phyloP scores from a whole-genome alignment of 2,888 invertebrate species.

The Cancer borealis region DNA sequence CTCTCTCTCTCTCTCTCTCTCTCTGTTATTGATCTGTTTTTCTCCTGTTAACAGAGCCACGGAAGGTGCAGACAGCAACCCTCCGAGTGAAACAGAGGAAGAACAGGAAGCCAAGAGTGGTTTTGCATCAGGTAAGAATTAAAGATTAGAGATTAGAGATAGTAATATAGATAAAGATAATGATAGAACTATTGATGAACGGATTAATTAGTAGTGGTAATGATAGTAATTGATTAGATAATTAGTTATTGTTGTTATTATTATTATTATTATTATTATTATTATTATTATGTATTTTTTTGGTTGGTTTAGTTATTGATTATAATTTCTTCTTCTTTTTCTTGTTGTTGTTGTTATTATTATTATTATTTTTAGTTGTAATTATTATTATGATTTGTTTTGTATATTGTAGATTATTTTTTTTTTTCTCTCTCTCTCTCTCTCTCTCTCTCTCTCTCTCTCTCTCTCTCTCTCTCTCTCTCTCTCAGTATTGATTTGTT shows the following conservation, averaged over 20 bases:
- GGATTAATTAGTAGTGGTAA: neutral
- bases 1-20: neutral
- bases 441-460: conserved; percentile 58
- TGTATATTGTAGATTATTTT: neutral
- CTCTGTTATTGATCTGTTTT: neutral
- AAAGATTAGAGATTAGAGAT: neutral
- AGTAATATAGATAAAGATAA: neutral
- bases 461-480: conserved; percentile 39
- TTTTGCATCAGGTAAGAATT: conserved; percentile 71
- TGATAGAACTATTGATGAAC: neutral
- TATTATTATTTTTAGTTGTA: neutral
- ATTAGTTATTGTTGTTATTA: too few relatives aligned
- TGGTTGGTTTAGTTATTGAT: neutral
- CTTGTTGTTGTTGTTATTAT: neutral
- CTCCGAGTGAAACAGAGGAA: conserved; percentile 74
- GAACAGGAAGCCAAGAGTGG: conserved; percentile 75
- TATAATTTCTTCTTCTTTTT: neutral
- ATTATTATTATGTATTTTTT: conserved; percentile 3
- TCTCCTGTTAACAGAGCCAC: conserved; percentile 86
- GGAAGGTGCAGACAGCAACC: conserved; percentile 92
- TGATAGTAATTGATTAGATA: neutral
- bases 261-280: neutral
- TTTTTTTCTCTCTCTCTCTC: conserved; percentile 31
- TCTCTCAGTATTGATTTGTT: neutral
- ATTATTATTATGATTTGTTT: neutral